phyloP scores from a whole-genome alignment of 2,888 invertebrate genomes.

The Trichopoda pennipes region DNA sequence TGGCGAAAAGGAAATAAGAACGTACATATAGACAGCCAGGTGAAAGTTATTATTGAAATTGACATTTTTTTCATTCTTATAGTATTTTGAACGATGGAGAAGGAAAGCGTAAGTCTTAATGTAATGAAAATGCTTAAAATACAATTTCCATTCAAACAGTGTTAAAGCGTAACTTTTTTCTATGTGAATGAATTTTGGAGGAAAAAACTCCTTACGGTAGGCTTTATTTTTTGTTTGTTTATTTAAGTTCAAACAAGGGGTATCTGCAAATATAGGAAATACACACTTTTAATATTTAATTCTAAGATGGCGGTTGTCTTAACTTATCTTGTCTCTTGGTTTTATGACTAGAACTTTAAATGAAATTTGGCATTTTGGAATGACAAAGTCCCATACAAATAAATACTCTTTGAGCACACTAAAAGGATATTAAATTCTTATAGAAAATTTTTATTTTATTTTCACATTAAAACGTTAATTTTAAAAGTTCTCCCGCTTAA shows the following conservation, averaged over 20 bases:
- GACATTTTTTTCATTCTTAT: slow-evolving; percentile 56
- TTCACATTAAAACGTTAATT: slow-evolving; percentile 1
- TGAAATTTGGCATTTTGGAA: slow-evolving; percentile 55
- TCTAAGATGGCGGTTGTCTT: slow-evolving; percentile 42
- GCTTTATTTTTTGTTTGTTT: slow-evolving; percentile 21
- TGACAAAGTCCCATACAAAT: not conserved
- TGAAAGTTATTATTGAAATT: slow-evolving; percentile 72
- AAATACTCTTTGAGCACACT: not conserved
- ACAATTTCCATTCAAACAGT: slow-evolving; percentile 34
- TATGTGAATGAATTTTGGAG: slow-evolving; percentile 39
- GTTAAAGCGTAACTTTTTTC: slow-evolving; percentile 62
- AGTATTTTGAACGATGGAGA: slow-evolving; percentile 10
- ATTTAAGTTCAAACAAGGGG: slow-evolving; percentile 27
- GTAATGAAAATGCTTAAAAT: slow-evolving; percentile 54
- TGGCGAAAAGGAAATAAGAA: not conserved
- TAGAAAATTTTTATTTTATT: not conserved
- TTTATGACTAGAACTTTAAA: slow-evolving; percentile 49
- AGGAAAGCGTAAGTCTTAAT: slow-evolving; percentile 22
- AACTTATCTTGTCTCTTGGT: slow-evolving; percentile 30
- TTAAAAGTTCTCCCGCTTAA: not conserved
- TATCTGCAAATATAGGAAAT: not conserved
- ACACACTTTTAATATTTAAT: slow-evolving; percentile 35
- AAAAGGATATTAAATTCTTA: slow-evolving; percentile 46
- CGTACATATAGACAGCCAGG: slow-evolving; percentile 60
- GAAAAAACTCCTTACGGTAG: slow-evolving; percentile 59